Conservation (phyloP, 2,888 invertebrate genomes). For the Tipula lateralis region DNA sequence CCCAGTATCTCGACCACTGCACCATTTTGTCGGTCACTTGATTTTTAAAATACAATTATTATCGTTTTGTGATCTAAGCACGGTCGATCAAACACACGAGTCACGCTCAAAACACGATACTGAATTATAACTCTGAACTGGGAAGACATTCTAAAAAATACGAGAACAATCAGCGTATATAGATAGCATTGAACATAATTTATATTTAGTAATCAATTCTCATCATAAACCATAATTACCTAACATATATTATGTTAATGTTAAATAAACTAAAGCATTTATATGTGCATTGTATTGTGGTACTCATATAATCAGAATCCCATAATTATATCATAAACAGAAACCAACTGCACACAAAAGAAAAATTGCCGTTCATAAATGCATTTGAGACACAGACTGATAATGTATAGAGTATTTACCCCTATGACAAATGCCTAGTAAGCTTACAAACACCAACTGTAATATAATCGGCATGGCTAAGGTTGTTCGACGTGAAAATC, state of each 20-base stretch:
- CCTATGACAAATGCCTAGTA: background rate
- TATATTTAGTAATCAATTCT: background rate
- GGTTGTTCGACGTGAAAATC: background rate
- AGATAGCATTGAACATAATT: background rate
- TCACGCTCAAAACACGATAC: too few relatives aligned
- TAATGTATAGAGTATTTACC: background rate
- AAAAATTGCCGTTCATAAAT: background rate
- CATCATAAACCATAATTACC: background rate
- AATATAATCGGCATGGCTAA: background rate
- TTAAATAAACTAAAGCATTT: background rate
- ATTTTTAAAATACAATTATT: too few relatives aligned
- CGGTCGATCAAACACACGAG: too few relatives aligned
- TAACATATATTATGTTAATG: background rate
- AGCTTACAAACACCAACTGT: background rate
- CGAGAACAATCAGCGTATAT: background rate
- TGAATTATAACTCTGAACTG: background rate
- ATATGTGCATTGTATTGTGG: background rate
- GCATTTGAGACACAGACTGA: background rate
- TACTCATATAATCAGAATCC: background rate
- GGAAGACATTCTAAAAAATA: background rate
- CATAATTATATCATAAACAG: background rate
- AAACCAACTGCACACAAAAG: background rate
- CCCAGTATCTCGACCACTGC: too few relatives aligned
- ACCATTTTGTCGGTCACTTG: too few relatives aligned
- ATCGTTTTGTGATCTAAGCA: too few relatives aligned